Evolutionary conservation across 1,140 invertebrate species (phyloP).

Genomic region (Yoshiicerus persimilis): DNA sequence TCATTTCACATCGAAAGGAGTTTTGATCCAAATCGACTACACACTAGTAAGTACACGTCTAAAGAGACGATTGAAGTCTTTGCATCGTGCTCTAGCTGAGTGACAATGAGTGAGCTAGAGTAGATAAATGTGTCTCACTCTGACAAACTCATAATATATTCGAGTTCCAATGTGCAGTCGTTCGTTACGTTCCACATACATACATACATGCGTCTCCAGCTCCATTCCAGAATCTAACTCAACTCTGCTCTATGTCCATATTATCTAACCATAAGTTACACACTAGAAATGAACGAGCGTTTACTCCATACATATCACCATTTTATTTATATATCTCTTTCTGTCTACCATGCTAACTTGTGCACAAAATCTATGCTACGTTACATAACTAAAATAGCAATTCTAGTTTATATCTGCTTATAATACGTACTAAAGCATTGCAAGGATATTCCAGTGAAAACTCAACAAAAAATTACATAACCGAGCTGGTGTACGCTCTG

Average conservation of each 20-base stretch:
- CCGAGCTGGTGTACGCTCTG: not conserved
- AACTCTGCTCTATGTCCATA: not conserved
- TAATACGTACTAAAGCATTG: not conserved
- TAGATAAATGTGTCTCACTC: constrained; percentile 16
- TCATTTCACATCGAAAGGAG: constrained; percentile 2
- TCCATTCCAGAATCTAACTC: not conserved
- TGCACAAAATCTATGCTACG: not conserved
- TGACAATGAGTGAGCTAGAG: constrained; percentile 12
- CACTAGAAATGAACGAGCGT: not conserved
- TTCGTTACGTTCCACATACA: not conserved
- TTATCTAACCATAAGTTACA: not conserved
- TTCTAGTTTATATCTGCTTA: not conserved
- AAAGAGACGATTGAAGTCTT: not conserved
- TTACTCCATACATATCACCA: too few species aligned
- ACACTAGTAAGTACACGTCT: not conserved
- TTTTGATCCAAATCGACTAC: constrained; percentile 3
- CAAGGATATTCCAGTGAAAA: not conserved
- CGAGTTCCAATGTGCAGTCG: not conserved
- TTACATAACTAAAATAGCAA: not conserved
- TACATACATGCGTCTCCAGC: constrained; percentile 6
- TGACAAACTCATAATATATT: constrained; percentile 21
- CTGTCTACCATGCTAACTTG: not conserved
- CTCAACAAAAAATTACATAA: not conserved
- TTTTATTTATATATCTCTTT: too few species aligned
- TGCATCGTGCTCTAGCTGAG: not conserved